These are phyloP conservation scores for Sula dactylatra DNA, from an alignment of 2,113 vertebrate genomes.

Conservation along the genomic window DNA sequence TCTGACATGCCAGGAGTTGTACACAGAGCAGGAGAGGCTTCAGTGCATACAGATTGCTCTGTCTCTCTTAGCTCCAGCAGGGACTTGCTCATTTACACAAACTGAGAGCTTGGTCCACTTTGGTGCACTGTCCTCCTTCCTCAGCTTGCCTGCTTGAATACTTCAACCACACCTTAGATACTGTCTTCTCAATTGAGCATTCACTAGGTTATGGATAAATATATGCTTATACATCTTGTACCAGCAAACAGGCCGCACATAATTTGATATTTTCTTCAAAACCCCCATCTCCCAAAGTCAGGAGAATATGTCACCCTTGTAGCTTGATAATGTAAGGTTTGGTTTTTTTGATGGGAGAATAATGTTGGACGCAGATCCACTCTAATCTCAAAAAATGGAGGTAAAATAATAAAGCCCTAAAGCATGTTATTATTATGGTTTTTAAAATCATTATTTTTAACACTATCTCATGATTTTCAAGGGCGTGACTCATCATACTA, in stretches of 20 bases:
- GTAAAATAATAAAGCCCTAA: not conserved
- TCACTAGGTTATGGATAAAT: not conserved
- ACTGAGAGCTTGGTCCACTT: fast-evolving
- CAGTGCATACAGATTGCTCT: no score
- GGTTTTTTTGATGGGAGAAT: not conserved
- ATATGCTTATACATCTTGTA: not conserved
- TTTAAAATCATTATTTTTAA: slow-evolving; percentile 11
- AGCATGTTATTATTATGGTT: not conserved
- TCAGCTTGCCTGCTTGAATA: not conserved
- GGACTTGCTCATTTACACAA: not conserved
- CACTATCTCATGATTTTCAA: not conserved
- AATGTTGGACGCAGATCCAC: not conserved
- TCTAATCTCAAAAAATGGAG: not conserved
- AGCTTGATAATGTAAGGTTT: not conserved
- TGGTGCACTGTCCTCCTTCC: not conserved
- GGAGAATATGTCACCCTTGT: not conserved
- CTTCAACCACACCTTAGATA: not conserved
- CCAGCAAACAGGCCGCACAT: not conserved
- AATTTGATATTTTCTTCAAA: not conserved
- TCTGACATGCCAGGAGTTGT: not conserved
- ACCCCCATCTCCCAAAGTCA: not conserved
- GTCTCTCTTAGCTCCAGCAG: not conserved
- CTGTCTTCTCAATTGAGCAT: not conserved
- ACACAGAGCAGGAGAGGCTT: not conserved
- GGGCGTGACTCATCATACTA: not conserved